phyloP scores from a whole-genome alignment of 2,797 vertebrate species.

The Synanceia verrucosa region DNA sequence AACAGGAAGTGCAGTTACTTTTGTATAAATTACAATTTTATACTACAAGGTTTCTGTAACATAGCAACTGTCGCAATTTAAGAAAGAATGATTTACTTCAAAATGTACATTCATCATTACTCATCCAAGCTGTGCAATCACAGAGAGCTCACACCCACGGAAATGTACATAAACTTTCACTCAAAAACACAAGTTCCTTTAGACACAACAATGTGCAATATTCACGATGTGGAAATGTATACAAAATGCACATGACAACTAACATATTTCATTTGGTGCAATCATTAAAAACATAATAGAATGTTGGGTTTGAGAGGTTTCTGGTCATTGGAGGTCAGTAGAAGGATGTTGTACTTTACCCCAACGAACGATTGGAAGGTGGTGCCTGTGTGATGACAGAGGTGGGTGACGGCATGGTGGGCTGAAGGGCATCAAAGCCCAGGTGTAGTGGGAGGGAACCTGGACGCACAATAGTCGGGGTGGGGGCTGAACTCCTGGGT shows the following conservation, averaged over 20 bases:
- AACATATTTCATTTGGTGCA: background rate
- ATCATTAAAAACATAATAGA: background rate
- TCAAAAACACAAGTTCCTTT: background rate
- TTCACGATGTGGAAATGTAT: background rate
- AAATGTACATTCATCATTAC: background rate
- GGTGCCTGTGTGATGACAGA: slow-evolving; percentile 98
- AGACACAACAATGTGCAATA: background rate
- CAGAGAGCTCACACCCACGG: background rate
- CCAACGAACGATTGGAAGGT: slow-evolving; percentile 93
- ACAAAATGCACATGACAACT: background rate
- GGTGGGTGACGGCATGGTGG: slow-evolving; percentile 96
- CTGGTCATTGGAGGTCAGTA: background rate
- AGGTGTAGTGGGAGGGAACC: slow-evolving; percentile 94
- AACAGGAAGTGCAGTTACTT: background rate
- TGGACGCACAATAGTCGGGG: slow-evolving; percentile 94
- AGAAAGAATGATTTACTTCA: background rate
- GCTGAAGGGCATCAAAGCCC: slow-evolving; percentile 91
- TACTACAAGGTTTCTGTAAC: background rate
- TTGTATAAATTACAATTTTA: slow-evolving; percentile 5
- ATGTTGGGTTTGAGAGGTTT: background rate
- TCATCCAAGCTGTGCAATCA: background rate
- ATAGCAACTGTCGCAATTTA: background rate
- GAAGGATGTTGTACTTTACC: slow-evolving; percentile 58
- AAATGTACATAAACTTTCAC: background rate
- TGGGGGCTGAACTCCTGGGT: slow-evolving; percentile 89